Base-by-base conservation (phyloP, 2,797 vertebrate genomes). In the Podarcis lilfordi region DNA sequence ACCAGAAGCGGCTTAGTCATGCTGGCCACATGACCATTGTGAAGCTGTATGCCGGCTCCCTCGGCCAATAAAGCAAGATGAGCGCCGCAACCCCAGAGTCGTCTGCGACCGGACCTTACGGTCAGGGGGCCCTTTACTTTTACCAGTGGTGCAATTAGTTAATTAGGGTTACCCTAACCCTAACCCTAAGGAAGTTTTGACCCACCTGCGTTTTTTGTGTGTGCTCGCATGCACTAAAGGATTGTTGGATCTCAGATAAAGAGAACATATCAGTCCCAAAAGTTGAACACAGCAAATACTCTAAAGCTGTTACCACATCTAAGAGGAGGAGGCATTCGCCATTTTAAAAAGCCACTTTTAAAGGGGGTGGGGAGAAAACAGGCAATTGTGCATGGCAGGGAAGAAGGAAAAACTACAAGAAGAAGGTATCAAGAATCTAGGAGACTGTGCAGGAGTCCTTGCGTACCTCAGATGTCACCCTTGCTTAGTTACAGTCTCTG, bases 41-140 rank as follows among this genome's bases (percentile, higher is more conserved):
- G 37, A 40, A 40, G 37, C 37, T 40, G 37, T 40, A 40, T 3
- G 37, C 37, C 37, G 37, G 37, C 37, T 40, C 37, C 37, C 37
- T 40, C 37, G 4, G 37, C 37, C 3, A 40, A 4, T 40, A 40
- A 40, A 40, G 37, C 3, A 3, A 40, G 37, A 40, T 40, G 37
- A 40, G 37, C 3, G 37, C 4, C 37, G 4, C 37, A 40, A 40
- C 4, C 37, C 37, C 37, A 40, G 37, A 40, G 37, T 40, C 37
- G 1, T 4, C 37, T 4, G 3, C 4, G 4, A 40, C 37, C 1
- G 37, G 37, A 40, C 37, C 37, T 1, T 4, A 40, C 4, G 37
- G 37, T 40, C 37, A 40, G 37, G 37, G 37, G 37, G 4, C 37
- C 37, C 37, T 40, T 40, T 40, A 40, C 4, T 3, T 40, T 40